Evolutionary conservation across 2,797 vertebrate species (phyloP), one percentile per base, ranked within the genome.

Genomic region (Spea hammondii): DNA sequence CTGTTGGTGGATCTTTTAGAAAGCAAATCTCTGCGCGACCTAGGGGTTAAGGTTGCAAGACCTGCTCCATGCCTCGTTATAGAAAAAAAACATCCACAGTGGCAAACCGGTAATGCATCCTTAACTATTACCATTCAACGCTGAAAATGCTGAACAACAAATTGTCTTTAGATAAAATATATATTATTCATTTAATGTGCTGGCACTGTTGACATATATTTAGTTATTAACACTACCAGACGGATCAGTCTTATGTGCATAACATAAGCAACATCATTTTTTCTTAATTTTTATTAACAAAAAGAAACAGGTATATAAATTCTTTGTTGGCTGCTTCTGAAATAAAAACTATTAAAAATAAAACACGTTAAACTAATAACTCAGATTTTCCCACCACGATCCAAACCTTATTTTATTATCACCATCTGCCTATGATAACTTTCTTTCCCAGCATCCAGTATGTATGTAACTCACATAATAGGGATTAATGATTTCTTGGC

Each of bases 351-450:
- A 46, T 45, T 10, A 10, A 65, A 65, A 65, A 48, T 67, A 67
- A 48, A 67, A 67, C 65, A 10, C 60, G 65, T 12, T 67, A 67
- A 47, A 67, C 45, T 47, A 67, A 49, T 65, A 65, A 47, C 65
- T 67, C 65, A 67, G 46, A 47, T 47, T 12, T 48, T 13, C 10
- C 32, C n/a, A 8, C 64, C 64, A 65, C 5, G 5, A 48, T 67
- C 10, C 65, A 65, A 65, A 65, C 44, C 64, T 65, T 65, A 65
- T 65, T 65, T 65, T 65, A 45, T 46, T 44, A 67, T 67, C 10
- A 48, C 65, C 65, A 67, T 67, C 65, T 67, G 65, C 65, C 65
- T 67, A 67, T 67, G 65, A 5, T 10, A 48, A 13, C 5, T 67
- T 67, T 10, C 32, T 67, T 67, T 67, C 47, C 45, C 65, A 67